Evolutionary conservation across 2,888 invertebrate species (phyloP).

Genomic region (Ditula angustiorana): DNA sequence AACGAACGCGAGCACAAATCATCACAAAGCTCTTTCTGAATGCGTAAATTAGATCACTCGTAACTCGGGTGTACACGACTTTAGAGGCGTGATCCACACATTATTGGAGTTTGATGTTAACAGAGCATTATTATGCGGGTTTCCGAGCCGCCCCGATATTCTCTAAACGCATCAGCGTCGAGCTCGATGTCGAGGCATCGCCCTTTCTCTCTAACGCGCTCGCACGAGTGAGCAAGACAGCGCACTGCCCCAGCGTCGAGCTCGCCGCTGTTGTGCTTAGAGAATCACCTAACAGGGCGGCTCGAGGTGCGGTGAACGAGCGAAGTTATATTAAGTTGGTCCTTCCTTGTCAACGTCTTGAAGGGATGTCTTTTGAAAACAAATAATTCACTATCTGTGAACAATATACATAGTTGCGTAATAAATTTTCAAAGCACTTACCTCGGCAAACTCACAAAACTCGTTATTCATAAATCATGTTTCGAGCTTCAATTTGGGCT

Average conservation of each 20-base stretch:
- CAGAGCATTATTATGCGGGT: conserved; percentile 66
- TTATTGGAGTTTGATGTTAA: conserved; percentile 66
- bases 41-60: conserved; percentile 33
- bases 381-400: conserved; percentile 49
- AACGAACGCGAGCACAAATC: conserved; percentile 33
- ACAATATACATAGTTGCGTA: conserved; percentile 19
- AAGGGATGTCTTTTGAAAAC: conserved; percentile 69
- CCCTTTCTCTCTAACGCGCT: too few species aligned
- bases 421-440: not conserved
- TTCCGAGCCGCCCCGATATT: not conserved
- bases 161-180: too few species aligned
- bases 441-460: conserved; percentile 15
- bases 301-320: conserved; percentile 75
- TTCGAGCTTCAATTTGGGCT: conserved; percentile 9
- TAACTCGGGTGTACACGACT: conserved; percentile 44
- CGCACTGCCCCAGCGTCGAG: too few species aligned
- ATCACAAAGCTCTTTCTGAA: conserved; percentile 33
- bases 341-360: conserved; percentile 58
- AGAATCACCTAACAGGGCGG: conserved; percentile 66
- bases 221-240: too few species aligned
- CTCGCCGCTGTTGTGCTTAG: too few species aligned
- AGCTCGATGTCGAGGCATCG: too few species aligned
- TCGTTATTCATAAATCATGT: conserved; percentile 14
- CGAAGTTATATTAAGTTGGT: conserved; percentile 80
- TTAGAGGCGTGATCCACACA: conserved; percentile 63